phyloP scores from a whole-genome alignment of 2,888 invertebrate species.

The Andrena flavipes region DNA sequence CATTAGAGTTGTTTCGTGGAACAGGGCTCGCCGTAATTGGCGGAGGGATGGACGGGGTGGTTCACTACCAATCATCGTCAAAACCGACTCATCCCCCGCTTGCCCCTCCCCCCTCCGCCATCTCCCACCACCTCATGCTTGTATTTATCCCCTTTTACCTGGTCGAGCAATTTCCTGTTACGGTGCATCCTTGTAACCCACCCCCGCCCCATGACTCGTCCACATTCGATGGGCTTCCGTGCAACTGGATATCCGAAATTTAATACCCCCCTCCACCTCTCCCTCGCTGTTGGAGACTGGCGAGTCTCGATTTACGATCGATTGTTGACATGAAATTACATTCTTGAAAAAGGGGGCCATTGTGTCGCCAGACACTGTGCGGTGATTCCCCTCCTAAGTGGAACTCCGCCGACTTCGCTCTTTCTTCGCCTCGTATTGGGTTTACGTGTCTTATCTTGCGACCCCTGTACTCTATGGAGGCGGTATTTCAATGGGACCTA shows the following conservation, averaged over 20 bases:
- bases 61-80: slow-evolving; percentile 20
- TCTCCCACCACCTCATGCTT: neutral
- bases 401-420: slow-evolving; percentile 4
- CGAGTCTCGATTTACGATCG: slow-evolving; percentile 54
- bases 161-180: slow-evolving; percentile 66
- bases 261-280: slow-evolving; percentile 27
- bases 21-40: slow-evolving; percentile 33
- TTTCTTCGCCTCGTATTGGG: slow-evolving; percentile 32
- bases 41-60: slow-evolving; percentile 23
- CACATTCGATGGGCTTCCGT: slow-evolving; percentile 60
- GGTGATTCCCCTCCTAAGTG: slow-evolving; percentile 17
- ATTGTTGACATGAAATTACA: slow-evolving; percentile 51
- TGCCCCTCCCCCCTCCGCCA: neutral
- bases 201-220: slow-evolving; percentile 9
- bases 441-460: slow-evolving; percentile 55
- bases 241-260: slow-evolving; percentile 59
- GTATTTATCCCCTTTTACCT: slow-evolving; percentile 48
- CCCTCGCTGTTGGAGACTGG: neutral
- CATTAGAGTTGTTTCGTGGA: slow-evolving; percentile 28
- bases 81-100: slow-evolving; percentile 51
- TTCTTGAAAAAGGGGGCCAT: slow-evolving; percentile 27
- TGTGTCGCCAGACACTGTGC: neutral
- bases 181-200: slow-evolving; percentile 1
- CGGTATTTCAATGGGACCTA: slow-evolving; percentile 45
- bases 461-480: slow-evolving; percentile 21